Evolutionary conservation across 2,113 vertebrate species (phyloP).

Genomic region (Geococcyx californianus): DNA sequence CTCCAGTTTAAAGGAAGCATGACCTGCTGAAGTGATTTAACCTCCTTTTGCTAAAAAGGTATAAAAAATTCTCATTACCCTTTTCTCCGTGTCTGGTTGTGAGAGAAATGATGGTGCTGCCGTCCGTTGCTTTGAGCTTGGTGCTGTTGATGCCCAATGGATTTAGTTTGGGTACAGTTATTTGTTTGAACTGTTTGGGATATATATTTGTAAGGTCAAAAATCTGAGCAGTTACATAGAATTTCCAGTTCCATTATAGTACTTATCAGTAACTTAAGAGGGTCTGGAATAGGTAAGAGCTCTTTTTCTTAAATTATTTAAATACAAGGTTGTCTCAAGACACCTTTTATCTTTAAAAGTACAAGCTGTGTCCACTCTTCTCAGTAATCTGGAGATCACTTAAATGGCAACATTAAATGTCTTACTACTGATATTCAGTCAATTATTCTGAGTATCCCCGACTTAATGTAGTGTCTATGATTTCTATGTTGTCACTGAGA

Average conservation of each 20-base stretch:
- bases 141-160: not conserved
- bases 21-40: not conserved
- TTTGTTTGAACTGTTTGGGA: not conserved
- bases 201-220: fast-evolving
- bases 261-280: not conserved
- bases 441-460: not conserved
- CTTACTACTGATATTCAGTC: not conserved
- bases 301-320: not conserved
- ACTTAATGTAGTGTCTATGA: not conserved
- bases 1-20: not conserved
- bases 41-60: not conserved
- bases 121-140: not conserved
- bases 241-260: not conserved
- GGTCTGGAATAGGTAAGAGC: not conserved
- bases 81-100: not conserved
- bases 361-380: not conserved
- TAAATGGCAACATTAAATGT: not conserved
- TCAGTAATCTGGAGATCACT: not conserved
- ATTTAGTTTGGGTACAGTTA: not conserved
- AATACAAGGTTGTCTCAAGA: not conserved
- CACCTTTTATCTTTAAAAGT: not conserved
- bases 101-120: not conserved
- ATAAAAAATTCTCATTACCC: not conserved
- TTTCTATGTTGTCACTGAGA: not conserved
- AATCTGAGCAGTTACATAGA: not conserved